phyloP scores from a whole-genome alignment of 2,113 vertebrate species.

The Petaurus breviceps region DNA sequence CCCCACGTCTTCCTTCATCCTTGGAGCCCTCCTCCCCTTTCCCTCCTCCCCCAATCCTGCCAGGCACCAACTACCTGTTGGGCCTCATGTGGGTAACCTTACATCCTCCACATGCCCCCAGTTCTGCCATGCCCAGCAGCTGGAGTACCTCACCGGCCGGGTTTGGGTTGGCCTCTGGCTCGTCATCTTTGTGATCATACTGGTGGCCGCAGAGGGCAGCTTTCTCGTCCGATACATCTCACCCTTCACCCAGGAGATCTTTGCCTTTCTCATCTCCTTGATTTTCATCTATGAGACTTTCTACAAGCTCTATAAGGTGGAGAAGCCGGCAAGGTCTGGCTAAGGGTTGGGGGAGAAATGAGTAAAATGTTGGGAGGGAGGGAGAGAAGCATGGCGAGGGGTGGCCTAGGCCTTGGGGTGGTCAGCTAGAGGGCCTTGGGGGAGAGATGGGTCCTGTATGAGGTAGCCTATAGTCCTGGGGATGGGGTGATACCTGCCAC shows the following conservation, averaged over 20 bases:
- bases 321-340: not conserved
- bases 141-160: slow-evolving; percentile 96
- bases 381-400: not conserved
- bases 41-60: not conserved
- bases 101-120: slow-evolving; percentile 70
- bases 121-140: slow-evolving; percentile 95
- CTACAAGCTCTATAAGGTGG: slow-evolving; percentile 95
- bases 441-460: no score
- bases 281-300: slow-evolving; percentile 99
- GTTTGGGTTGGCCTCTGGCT: slow-evolving; percentile 99
- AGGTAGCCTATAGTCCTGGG: not conserved
- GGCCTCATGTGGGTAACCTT: slow-evolving; percentile 47
- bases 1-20: not conserved
- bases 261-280: slow-evolving; percentile 98
- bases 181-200: slow-evolving; percentile 93
- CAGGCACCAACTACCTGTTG: fast-evolving
- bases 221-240: slow-evolving; percentile 98
- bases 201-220: slow-evolving; percentile 96
- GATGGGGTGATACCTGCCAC: not conserved
- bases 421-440: not conserved
- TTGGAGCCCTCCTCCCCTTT: not conserved
- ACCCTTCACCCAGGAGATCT: slow-evolving; percentile 98
- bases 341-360: not conserved
- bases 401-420: not conserved
- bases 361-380: no score